Base-by-base conservation (phyloP, 2,113 vertebrate genomes). In the Lasiurus cinereus region DNA sequence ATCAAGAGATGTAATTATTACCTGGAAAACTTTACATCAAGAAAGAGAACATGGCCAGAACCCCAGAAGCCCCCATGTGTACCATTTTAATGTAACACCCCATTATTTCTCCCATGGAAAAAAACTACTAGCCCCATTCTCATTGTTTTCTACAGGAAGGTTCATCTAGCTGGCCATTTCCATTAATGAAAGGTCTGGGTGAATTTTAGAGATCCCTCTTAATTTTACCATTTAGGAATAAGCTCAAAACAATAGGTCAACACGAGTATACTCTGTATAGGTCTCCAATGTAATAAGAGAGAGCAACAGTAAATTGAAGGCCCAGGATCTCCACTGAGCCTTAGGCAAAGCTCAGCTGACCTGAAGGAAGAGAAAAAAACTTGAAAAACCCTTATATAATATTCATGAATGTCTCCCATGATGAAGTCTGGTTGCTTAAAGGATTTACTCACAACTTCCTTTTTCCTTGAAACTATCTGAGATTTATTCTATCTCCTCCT, bases 41-140 rank as follows among this genome's bases (percentile, higher is more conserved):
- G 43, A 83, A 66, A 73, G 46, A 72, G 33, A 62, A 82, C 8
- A 19, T 14, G 29, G n/a, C 11, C 56, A 50, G 43, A 7, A 9
- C 29, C n/a, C 6, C 14, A 59, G 54, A 31, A 62, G 11, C 8
- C 31, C 29, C 2, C 0, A 0, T 27, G 11, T 39, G 5, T 18
- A 24, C 43, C 9, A 10, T n/a, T 29, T 31, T 22, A 46, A 52
- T 62, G 21, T 13, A 46, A 18, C 29, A 52, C 6, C 18, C 11
- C 43, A 19, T 62, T 21, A 86, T 67, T 93, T 67, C 15, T 66
- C 24, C 29, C 33, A 50, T 64, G 21, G 22, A 73, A 83, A 87
- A 79, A 84, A 83, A 48, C 7, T 11, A 31, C 9, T 72, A 64
- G 59, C 24, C 16, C 21, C n/a, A 50, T 62, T 88, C 50, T 69